Evolutionary conservation across 1,140 invertebrate species (phyloP).

Genomic region (Cyclargus thomasi): DNA sequence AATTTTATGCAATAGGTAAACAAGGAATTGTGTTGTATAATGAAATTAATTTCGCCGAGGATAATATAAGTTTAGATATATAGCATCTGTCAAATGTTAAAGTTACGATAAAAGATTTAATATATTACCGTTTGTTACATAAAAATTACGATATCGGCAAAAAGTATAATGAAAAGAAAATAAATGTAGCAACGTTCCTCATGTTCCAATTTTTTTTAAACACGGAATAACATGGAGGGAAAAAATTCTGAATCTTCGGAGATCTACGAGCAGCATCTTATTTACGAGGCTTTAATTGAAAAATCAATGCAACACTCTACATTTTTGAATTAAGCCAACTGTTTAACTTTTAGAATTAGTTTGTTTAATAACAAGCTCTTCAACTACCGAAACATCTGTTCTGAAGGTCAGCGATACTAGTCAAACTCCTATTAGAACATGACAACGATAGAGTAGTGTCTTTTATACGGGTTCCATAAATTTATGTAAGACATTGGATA

Average conservation of each 20-base stretch:
- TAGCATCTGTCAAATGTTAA: neutral
- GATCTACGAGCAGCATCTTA: too few species aligned
- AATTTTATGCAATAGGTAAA: neutral
- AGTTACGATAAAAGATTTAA: neutral
- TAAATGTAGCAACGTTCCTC: too few species aligned
- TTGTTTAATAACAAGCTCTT: neutral
- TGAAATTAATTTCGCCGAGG: neutral
- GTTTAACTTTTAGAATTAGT: neutral
- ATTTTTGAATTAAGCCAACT: too few species aligned
- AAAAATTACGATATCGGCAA: neutral
- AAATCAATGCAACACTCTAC: too few species aligned
- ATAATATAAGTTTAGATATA: neutral
- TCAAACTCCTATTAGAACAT: neutral
- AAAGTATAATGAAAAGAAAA: too few species aligned
- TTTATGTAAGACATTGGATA: neutral
- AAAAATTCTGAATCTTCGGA: too few species aligned
- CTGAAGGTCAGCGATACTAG: neutral
- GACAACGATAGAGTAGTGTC: neutral
- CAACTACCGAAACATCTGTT: neutral
- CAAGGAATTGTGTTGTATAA: neutral
- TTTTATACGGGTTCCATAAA: neutral
- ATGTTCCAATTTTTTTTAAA: too few species aligned
- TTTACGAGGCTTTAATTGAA: too few species aligned
- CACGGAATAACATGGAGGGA: too few species aligned
- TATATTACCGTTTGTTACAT: neutral